Conservation (phyloP, 2,888 invertebrate genomes). For the Sminthurinus aureus region DNA sequence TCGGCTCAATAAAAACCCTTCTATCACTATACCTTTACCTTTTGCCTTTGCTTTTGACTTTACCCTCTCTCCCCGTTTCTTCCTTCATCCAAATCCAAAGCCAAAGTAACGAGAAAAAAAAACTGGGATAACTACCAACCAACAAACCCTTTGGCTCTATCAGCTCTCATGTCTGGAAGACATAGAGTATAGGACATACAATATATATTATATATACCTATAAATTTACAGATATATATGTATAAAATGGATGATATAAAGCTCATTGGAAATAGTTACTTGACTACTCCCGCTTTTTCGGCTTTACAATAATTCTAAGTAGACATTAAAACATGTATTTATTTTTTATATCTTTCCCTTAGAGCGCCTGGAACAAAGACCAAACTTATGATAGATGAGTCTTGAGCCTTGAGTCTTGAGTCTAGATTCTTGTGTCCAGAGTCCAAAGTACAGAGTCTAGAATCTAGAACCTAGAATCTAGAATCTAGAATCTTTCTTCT, state of each 20-base stretch:
- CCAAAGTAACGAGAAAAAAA: slow-evolving; percentile 11
- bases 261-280: not conserved
- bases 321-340: slow-evolving; percentile 20
- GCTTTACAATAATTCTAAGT: slow-evolving; percentile 14
- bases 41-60: not conserved
- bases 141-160: slow-evolving; percentile 33
- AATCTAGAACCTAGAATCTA: too few species aligned
- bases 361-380: not conserved
- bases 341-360: slow-evolving; percentile 1
- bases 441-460: too few species aligned
- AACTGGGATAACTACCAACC: slow-evolving; percentile 44
- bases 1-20: slow-evolving; percentile 3
- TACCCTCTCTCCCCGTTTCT: slow-evolving; percentile 17
- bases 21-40: slow-evolving; percentile 36
- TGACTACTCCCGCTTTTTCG: not conserved
- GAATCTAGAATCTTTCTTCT: not conserved
- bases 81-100: not conserved
- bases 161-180: not conserved
- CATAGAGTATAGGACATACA: too few species aligned
- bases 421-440: too few species aligned
- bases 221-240: too few species aligned
- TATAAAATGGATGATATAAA: too few species aligned
- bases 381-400: slow-evolving; percentile 17
- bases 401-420: not conserved
- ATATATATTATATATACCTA: too few species aligned